Base-by-base conservation (phyloP, 2,797 vertebrate genomes). In the Schizopygopsis malacanthus region DNA sequence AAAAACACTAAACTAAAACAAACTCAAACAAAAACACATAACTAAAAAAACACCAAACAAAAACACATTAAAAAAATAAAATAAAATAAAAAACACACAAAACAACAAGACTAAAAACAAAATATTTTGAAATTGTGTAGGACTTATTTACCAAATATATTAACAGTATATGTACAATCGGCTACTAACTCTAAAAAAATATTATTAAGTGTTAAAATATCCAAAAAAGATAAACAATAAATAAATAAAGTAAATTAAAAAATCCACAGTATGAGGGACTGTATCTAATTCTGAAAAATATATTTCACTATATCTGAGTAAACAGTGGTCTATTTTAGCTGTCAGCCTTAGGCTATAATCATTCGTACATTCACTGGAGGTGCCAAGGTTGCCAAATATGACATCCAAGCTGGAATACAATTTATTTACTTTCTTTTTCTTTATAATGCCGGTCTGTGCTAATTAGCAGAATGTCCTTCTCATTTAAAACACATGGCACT, bases 391-490 rank as follows among this genome's bases (percentile, higher is more conserved):
- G 47, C 78, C 47, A 81, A 81, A 65, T 67, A 67, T 67, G 45
- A 73, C 45, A 65, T 61, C 22, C 78, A 63, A 73, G 15, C 43
- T 52, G 22, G 15, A 75, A 84, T 39, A 59, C 65, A 86, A 76
- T 81, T 45, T 79, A 9, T 25, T 56, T 67, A 70, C 22, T 81
- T 72, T 81, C 43, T 81, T 47, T 39, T 45, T n/a, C 8, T 47
- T 11, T 2, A 54, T 56, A 59, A 70, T 65, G 73, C 22, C 43
- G 61, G 47, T 63, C 33, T 79, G 33, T 18, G 39, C 52, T 56
- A 81, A 89, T 87, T 70, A 87, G 84, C 80, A 4, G 37, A 79
- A 83, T 78, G 45, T 78, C 65, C 41, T 65, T 86, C 77, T 61
- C 37, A 79, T 85, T 71, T 85, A 70, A 88, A 61, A 16, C 77